Evolutionary conservation across 2,797 vertebrate genomes (phyloP), one percentile per base, ranked within the genome.

Genomic region (Urophycis tenuis): DNA sequence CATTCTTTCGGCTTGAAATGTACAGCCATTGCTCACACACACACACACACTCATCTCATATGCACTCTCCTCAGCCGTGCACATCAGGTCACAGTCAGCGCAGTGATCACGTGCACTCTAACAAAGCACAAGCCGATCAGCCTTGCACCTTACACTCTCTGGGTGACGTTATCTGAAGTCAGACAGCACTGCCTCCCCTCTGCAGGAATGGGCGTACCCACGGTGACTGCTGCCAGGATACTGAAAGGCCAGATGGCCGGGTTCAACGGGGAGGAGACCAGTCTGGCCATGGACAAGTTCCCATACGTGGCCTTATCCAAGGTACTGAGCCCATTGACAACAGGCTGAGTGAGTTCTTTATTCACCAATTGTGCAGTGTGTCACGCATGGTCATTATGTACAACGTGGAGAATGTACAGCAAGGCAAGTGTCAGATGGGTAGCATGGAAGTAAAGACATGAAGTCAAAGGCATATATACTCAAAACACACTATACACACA

Each of bases 251-350:
- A 95, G 82, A 3, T 92, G 75, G 79, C 77, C 0, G 84, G 82
- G 11, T n/a, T 80, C 22, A 84, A 81, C 2, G 94, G 94, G 36
- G 94, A 95, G 84, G 94, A 94, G 76, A 89, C 78, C 8, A 87
- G 86, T 60, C 84, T 95, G 75, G 82, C 89, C 75, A 95, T 95
- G 94, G 94, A 95, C 77, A 92, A 86, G 3, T 95, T 94, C 75
- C 92, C 92, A 33, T 14, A 94, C 80, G 71, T 94, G 67, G 94
- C 93, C 2, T 86, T 94, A 19, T 95, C 94, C 22, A 95, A 95
- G 93, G 94, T 95, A 75, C 31, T 80, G 1, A 25, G 36, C 71
- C 72, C 53, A n/a, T n/a, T n/a, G 15, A 25, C 53, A n/a, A 25
- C 53, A 60, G 53, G 7, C 53, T 53, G 79, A 29, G 60, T n/a